Conservation (phyloP, 2,113 vertebrate genomes). For the Anser brachyrhynchus region DNA sequence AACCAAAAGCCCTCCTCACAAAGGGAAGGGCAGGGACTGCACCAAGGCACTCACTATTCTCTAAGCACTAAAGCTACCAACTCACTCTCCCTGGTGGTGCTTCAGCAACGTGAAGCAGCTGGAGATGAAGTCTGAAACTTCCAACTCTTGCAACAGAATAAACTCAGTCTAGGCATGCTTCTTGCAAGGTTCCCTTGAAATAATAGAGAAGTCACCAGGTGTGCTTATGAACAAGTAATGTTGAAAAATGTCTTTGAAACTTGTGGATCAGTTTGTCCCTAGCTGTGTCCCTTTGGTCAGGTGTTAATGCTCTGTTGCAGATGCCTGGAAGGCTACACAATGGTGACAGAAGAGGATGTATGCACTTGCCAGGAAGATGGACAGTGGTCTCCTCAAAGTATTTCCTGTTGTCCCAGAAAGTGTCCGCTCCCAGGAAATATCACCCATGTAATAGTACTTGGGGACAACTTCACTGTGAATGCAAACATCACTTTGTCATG, state of each 20-base stretch:
- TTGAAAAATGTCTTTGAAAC: neutral
- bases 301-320: constrained; percentile 74
- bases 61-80: neutral
- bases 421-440: constrained; percentile 82
- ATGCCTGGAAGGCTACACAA: constrained; percentile 89
- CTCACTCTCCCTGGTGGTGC: neutral
- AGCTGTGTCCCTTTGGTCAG: neutral
- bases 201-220: neutral
- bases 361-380: constrained; percentile 88
- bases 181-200: neutral
- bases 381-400: constrained; percentile 85
- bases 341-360: constrained; percentile 72
- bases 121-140: neutral
- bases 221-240: neutral
- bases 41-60: neutral
- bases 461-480: constrained; percentile 82
- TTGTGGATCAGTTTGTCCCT: neutral
- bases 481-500: constrained; percentile 85
- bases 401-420: constrained; percentile 82
- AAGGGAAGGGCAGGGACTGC: neutral
- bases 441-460: constrained; percentile 75
- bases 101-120: neutral
- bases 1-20: neutral
- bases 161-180: neutral
- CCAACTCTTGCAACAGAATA: neutral